Base-by-base conservation (phyloP, 2,888 invertebrate species). In the Spilosoma lubricipeda region DNA sequence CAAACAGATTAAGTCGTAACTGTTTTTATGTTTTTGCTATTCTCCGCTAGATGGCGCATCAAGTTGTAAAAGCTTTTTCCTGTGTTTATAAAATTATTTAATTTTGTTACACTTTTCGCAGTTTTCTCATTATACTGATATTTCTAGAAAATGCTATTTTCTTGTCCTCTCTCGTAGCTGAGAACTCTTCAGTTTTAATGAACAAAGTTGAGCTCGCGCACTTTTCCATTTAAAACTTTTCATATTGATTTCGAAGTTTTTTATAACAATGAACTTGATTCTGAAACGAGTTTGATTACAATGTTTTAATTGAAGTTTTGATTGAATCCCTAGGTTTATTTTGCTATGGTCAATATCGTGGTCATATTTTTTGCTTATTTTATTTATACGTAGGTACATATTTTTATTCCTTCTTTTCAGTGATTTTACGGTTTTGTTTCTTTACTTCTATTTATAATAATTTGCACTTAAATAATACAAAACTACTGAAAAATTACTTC, bases 181-280 rank as follows among this genome's bases (percentile, higher is more conserved):
- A 83, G 80, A 89, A 90, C 90, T 92, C 90, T 87, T 88, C 91
- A 90, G 90, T 92, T 93, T 92, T 94, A 94, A 93, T 93, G 93
- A 94, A 93, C 90, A 91, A 93, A 94, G 92, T 94, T 93, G 88
- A 88, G 82, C 87, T 87, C 87, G 84, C 87, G 85, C 89, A 92
- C 91, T 93, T 93, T 94, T 93, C 93, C 93, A 93, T 94, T 94
- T 93, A 92, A 91, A 93, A 93, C 88, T 93, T 94, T 85, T 87
- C 88, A 87, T 90, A 90, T 92, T 91, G 91, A 91, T 91, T 91
- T 87, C 85, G 84, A 92, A 93, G 87, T 92, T 93, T 82, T 90
- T 87, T 90, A 86, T 90, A 89, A 90, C 88, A 91, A 90, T 88
- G 87, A 88, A 86, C 84, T 87, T 86, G 85, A 88, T 87, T 89